Percentiles rank a stretch among this genome's conserved stretches.
Evolutionary conservation across 2,797 vertebrate species (phyloP).

Genomic region (Dicrostonyx torquatus): DNA sequence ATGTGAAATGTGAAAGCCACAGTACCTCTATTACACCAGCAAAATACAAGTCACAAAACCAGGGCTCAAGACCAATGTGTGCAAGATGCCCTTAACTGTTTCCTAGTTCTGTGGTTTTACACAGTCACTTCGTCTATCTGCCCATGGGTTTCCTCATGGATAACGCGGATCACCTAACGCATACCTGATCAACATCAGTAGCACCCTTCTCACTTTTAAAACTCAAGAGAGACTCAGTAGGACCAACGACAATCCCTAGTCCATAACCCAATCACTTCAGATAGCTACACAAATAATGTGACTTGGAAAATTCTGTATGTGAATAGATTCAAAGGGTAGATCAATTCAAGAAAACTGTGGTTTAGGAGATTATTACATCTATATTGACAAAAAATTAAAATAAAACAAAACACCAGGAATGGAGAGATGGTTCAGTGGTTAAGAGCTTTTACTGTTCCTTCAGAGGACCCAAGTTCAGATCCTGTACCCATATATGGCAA

Average conservation of each 20-base stretch:
- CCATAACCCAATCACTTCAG: background rate
- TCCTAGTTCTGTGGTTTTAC: background rate
- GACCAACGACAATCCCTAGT: background rate
- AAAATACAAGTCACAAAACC: background rate
- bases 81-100: background rate
- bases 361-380: background rate
- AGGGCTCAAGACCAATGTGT: background rate
- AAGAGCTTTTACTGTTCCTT: background rate
- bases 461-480: background rate
- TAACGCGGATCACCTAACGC: background rate
- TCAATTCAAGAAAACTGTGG: background rate
- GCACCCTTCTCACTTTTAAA: background rate
- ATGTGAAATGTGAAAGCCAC: background rate
- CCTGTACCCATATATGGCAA: background rate
- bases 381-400: background rate
- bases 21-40: background rate
- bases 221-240: background rate
- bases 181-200: background rate
- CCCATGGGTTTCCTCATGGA: background rate
- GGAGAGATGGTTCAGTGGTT: background rate
- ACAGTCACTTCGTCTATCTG: background rate
- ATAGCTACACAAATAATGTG: background rate
- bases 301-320: background rate
- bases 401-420: background rate
- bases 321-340: background rate